Conservation (phyloP, 2,113 vertebrate genomes). For the Scomber scombrus region DNA sequence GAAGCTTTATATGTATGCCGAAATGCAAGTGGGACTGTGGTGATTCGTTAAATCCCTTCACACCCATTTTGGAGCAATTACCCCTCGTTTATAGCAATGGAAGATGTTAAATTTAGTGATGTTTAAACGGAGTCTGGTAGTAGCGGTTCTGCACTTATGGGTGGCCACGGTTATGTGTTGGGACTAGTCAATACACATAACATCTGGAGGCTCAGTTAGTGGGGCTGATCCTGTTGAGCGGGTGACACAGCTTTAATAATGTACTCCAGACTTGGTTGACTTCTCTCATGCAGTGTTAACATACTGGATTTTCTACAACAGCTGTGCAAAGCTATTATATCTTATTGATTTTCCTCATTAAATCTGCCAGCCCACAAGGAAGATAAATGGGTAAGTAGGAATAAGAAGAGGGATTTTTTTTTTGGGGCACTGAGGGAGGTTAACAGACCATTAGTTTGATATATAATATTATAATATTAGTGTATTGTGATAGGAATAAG, state of each 20-base stretch:
- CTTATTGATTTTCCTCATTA: constrained; percentile 40
- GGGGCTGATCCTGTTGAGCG: constrained; percentile 61
- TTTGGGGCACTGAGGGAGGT: not conserved
- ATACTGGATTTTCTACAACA: constrained; percentile 15
- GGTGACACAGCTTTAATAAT: constrained; percentile 22
- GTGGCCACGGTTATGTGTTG: constrained; percentile 18
- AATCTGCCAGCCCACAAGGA: not conserved
- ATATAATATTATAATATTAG: not conserved
- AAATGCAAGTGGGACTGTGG: fast-evolving
- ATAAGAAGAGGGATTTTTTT: not conserved
- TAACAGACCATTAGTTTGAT: not conserved
- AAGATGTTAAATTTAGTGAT: not conserved
- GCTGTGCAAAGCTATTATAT: constrained; percentile 37
- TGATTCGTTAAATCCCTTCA: fast-evolving
- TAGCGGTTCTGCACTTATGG: not conserved
- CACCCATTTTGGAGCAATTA: fast-evolving
- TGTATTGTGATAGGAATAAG: constrained; percentile 13
- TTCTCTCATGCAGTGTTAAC: constrained; percentile 12
- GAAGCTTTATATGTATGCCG: not conserved
- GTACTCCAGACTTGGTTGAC: constrained; percentile 35
- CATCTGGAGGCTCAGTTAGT: constrained; percentile 64
- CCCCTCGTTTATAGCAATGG: fast-evolving
- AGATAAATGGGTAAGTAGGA: constrained; percentile 8
- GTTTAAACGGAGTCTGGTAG: constrained; percentile 6
- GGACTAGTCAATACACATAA: constrained; percentile 48